Base-by-base conservation (phyloP, 2,888 invertebrate genomes). In the Cephus pygmeus region DNA sequence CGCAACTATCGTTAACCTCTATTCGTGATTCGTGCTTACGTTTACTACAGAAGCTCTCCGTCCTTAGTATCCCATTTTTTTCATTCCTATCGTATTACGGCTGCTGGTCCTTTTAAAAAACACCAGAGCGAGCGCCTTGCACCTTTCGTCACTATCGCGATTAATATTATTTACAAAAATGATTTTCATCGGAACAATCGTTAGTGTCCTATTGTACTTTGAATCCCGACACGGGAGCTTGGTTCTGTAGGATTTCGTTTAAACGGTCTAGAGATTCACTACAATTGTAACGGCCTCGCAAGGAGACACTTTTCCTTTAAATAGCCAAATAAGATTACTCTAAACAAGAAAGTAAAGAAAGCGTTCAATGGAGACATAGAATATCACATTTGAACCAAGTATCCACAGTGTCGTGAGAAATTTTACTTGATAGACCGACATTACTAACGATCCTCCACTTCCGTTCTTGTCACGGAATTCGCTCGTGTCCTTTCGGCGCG, bases 91-190 rank as follows among this genome's bases (percentile, higher is more conserved):
- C 36, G 35, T 79, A 79, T 69, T 77, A 79, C 77, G 77, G 78
- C 76, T 82, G 80, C 82, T 81, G 82, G 78, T 83, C 81, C 81
- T 33, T 34, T 40, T 30, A 69, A 76, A 81, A 56, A 76, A 36
- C 77, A 84, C 77, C 78, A 86, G 85, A 79, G 79, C 79, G 80
- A 79, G 80, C 76, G 69, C 34, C 73, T 80, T 83, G 78, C 79
- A 79, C 79, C 77, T 80, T 85, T 85, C 78, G 77, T 85, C 81
- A 80, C 81, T 78, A 74, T 84, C 81, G 78, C 34, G 81, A 84
- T 81, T 81, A 81, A 82, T 81, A 85, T 82, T 86, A 87, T 87
- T 79, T 88, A 88, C 84, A 85, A 75, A 81, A 81, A 81, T 81
- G 83, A 81, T 82, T 83, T 84, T 71, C 83, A 83, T 83, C 83